phyloP scores from a whole-genome alignment of 2,113 vertebrate species.

The Bubo bubo region DNA sequence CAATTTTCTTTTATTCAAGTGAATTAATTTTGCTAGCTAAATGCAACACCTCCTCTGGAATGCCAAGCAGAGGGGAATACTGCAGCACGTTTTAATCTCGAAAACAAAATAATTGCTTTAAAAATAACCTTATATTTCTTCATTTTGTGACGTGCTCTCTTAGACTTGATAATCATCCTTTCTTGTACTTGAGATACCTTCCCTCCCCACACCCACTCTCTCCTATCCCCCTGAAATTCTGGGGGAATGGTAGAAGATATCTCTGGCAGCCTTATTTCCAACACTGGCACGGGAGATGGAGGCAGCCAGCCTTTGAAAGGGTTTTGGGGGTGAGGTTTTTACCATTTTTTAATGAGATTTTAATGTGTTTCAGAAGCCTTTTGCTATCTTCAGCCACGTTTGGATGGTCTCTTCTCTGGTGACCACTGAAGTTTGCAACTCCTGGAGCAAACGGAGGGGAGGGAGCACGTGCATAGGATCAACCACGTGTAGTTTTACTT shows the following conservation, averaged over 20 bases:
- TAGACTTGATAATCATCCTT: constrained; percentile 50
- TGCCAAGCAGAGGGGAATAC: constrained; percentile 18
- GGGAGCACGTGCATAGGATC: rapidly evolving
- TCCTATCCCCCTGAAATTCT: constrained; percentile 21
- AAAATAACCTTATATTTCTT: constrained; percentile 24
- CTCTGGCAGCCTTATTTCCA: background rate
- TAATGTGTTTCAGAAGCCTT: background rate
- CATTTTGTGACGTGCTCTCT: constrained; percentile 17
- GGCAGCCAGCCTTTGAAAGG: background rate
- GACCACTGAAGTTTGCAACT: background rate
- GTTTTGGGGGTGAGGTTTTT: rapidly evolving
- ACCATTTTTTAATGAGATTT: background rate
- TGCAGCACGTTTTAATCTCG: constrained; percentile 12
- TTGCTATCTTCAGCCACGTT: background rate
- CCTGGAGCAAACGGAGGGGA: background rate
- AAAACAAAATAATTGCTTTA: constrained; percentile 51
- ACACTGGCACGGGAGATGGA: background rate
- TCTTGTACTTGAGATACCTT: constrained; percentile 19
- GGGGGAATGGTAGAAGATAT: background rate
- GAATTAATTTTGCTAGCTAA: background rate
- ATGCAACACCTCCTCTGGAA: constrained; percentile 22
- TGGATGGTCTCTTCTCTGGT: background rate
- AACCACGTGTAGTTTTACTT: rapidly evolving
- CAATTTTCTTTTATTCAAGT: background rate
- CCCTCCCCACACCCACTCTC: constrained; percentile 53